These are phyloP conservation scores for Okapia johnstoni DNA, from an alignment of 2,113 vertebrate species.

Conservation along the genomic window DNA sequence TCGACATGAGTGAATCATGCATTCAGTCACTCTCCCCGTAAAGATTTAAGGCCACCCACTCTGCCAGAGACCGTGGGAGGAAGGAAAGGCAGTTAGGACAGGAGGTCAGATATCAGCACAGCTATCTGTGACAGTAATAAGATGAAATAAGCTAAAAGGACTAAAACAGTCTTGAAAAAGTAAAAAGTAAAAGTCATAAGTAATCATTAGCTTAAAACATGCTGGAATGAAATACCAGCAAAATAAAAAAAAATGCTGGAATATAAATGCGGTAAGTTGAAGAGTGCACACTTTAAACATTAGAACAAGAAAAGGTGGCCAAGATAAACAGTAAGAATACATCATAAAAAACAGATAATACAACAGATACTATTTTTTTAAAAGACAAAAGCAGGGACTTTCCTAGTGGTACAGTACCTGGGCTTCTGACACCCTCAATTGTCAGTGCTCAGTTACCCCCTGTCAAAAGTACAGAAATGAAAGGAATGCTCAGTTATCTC, in stretches of 20 bases:
- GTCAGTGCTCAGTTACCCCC: not conserved
- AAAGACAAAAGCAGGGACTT: not conserved
- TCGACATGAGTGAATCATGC: not conserved
- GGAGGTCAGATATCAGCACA: not conserved
- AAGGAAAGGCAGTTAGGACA: not conserved
- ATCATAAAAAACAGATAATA: constrained; percentile 7
- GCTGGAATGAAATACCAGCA: not conserved
- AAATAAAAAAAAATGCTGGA: not conserved
- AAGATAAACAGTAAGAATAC: not conserved
- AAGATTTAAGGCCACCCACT: not conserved
- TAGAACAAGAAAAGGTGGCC: not conserved
- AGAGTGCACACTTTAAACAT: not conserved
- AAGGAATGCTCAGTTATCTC: not conserved
- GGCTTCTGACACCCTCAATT: too few relatives aligned
- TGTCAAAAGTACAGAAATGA: not conserved
- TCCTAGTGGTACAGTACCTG: not conserved
- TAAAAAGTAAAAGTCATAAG: not conserved
- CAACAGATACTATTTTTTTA: not conserved
- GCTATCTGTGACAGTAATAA: not conserved
- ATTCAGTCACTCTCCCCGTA: not conserved
- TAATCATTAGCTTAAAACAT: constrained; percentile 42
- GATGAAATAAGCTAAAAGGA: not conserved
- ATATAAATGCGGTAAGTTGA: constrained; percentile 25
- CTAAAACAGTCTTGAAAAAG: not conserved
- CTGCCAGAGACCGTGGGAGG: not conserved